Percentiles rank a stretch among this genome's conserved stretches.
phyloP scores from a whole-genome alignment of 2,797 vertebrate genomes.

The Tenualosa thibaudeaui region DNA sequence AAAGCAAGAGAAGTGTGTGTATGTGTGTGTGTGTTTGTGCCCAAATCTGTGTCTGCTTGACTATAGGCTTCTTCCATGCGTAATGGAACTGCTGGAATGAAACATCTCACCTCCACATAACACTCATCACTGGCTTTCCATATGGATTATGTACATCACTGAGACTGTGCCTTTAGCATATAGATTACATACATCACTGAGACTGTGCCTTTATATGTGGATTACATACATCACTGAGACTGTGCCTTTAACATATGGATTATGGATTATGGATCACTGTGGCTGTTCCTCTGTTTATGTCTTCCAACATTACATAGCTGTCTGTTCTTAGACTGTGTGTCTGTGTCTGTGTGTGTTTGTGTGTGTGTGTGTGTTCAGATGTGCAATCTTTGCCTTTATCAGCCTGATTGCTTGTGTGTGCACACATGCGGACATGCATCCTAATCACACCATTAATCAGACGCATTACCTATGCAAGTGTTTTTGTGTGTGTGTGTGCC shows the following conservation, averaged over 20 bases:
- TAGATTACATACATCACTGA: too few relatives aligned
- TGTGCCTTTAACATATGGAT: too few relatives aligned
- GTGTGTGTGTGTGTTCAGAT: background rate
- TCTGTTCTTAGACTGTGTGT: too few relatives aligned
- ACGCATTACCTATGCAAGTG: background rate
- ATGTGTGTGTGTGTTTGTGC: background rate
- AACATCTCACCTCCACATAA: background rate
- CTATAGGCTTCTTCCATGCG: background rate
- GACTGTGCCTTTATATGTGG: too few relatives aligned
- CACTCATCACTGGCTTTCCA: background rate
- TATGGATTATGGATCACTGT: too few relatives aligned
- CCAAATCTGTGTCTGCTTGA: background rate
- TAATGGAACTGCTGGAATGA: background rate
- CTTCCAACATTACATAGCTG: too few relatives aligned
- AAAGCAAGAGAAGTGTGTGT: too few relatives aligned
- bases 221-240: too few relatives aligned
- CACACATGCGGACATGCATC: background rate
- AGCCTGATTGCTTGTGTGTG: background rate
- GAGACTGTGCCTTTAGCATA: too few relatives aligned
- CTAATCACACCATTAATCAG: background rate
- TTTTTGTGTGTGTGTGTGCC: background rate
- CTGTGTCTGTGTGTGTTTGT: background rate
- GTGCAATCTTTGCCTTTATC: background rate
- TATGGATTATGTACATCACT: background rate
- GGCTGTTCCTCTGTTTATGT: too few relatives aligned